Evolutionary conservation across 2,888 invertebrate genomes (phyloP).

Genomic region (Epinotia nisella): DNA sequence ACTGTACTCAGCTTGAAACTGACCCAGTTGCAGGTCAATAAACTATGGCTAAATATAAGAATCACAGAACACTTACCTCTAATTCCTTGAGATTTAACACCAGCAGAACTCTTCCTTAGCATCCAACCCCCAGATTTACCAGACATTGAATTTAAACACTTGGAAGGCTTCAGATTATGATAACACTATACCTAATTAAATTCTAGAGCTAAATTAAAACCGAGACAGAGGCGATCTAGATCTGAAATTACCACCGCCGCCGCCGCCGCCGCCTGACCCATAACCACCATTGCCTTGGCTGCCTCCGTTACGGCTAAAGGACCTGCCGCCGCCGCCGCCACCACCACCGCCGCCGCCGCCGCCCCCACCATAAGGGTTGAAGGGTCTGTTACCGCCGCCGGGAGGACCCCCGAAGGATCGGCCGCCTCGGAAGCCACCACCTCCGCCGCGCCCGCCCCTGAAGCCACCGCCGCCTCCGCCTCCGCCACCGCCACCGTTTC

Average conservation of each 20-base stretch:
- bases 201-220: conserved; percentile 79
- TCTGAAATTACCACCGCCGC: conserved; percentile 81
- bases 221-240: conserved; percentile 81
- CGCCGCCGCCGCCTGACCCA: conserved; percentile 72
- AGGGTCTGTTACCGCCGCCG: conserved; percentile 84
- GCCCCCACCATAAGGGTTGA: conserved; percentile 83
- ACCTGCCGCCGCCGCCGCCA: conserved; percentile 55
- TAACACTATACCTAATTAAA: conserved; percentile 83
- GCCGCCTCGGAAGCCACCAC: conserved; percentile 80
- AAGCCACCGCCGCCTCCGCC: conserved; percentile 80
- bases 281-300: conserved; percentile 66
- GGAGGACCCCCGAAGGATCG: conserved; percentile 78
- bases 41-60: conserved; percentile 18
- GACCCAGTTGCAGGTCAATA: conserved; percentile 2
- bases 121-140: conserved; percentile 79
- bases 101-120: conserved; percentile 75
- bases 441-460: conserved; percentile 71
- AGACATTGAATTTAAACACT: conserved; percentile 81
- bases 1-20: neutral
- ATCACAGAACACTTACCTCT: conserved; percentile 66
- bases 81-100: conserved; percentile 70
- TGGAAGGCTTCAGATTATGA: conserved; percentile 84
- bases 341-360: conserved; percentile 72
- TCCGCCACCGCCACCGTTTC: conserved; percentile 86
- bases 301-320: conserved; percentile 53